Evolutionary conservation across 2,113 vertebrate species (phyloP).

Genomic region (Lasiurus cinereus): DNA sequence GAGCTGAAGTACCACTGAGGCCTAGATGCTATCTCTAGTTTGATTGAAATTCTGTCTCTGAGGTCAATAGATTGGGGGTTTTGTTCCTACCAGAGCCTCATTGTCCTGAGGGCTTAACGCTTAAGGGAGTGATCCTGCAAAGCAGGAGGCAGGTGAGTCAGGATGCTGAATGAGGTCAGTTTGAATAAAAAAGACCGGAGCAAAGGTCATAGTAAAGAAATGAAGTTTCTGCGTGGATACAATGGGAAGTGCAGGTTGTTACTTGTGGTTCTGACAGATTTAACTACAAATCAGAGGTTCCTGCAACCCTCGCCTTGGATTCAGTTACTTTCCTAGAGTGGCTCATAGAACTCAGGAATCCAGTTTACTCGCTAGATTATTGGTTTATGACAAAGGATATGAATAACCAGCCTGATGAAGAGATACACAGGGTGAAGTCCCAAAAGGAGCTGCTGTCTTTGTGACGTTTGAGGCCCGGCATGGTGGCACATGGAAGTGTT

Average conservation of each 20-base stretch:
- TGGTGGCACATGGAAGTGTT: background rate
- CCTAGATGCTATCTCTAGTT: background rate
- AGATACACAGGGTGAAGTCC: background rate
- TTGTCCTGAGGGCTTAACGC: background rate
- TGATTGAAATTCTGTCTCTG: background rate
- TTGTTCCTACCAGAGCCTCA: background rate
- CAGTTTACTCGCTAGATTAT: background rate
- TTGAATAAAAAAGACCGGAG: background rate
- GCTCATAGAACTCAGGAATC: background rate
- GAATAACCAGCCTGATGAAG: background rate
- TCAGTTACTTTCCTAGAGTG: background rate
- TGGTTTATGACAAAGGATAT: background rate
- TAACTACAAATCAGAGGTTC: background rate
- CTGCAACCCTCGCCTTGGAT: background rate
- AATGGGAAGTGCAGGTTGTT: background rate
- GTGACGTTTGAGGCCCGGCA: background rate
- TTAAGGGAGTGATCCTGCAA: background rate
- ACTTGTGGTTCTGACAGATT: background rate
- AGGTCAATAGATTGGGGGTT: background rate
- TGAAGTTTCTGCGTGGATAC: background rate
- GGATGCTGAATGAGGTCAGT: background rate
- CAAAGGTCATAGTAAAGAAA: background rate
- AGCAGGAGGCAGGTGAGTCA: background rate
- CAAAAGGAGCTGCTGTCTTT: background rate
- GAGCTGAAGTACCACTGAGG: background rate